These are phyloP conservation scores for Trachops cirrhosus DNA, from an alignment of 2,797 vertebrate genomes.

Conservation along the genomic window DNA sequence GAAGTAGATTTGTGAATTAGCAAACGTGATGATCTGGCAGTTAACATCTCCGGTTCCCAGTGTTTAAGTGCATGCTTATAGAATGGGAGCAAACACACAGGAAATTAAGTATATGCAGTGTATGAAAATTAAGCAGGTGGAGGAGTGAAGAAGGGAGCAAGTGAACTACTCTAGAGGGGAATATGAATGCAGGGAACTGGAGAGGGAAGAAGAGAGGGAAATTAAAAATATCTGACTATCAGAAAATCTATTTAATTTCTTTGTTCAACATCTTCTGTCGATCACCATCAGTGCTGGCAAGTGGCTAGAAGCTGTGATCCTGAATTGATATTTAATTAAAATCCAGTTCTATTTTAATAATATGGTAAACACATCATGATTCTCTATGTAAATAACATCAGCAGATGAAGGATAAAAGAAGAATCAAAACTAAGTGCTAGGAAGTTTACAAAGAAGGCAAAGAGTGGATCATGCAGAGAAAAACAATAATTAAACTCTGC, in stretches of 20 bases:
- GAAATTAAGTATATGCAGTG: slow-evolving; percentile 76
- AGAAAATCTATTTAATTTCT: slow-evolving; percentile 77
- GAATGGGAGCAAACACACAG: slow-evolving; percentile 67
- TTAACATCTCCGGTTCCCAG: slow-evolving; percentile 73
- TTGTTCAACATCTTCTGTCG: slow-evolving; percentile 79
- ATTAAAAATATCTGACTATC: slow-evolving; percentile 72
- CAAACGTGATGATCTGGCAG: slow-evolving; percentile 75
- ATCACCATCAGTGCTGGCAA: slow-evolving; percentile 80
- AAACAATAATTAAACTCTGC: slow-evolving; percentile 83
- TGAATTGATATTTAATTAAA: slow-evolving; percentile 86
- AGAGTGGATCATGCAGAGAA: slow-evolving; percentile 77
- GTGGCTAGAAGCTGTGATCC: slow-evolving; percentile 78
- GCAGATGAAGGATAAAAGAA: slow-evolving; percentile 81
- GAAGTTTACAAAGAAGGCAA: slow-evolving; percentile 79
- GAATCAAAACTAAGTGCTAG: slow-evolving; percentile 79
- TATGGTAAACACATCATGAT: slow-evolving; percentile 80
- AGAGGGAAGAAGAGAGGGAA: slow-evolving; percentile 48
- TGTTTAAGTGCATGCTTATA: slow-evolving; percentile 67
- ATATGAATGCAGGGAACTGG: not conserved
- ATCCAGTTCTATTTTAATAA: slow-evolving; percentile 84
- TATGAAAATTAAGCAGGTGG: slow-evolving; percentile 70
- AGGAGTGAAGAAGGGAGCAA: slow-evolving; percentile 3
- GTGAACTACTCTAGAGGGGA: not conserved
- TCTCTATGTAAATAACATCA: slow-evolving; percentile 83
- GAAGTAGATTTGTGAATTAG: slow-evolving; percentile 76